phyloP scores from a whole-genome alignment of 2,888 invertebrate species.

The Spodoptera picta region DNA sequence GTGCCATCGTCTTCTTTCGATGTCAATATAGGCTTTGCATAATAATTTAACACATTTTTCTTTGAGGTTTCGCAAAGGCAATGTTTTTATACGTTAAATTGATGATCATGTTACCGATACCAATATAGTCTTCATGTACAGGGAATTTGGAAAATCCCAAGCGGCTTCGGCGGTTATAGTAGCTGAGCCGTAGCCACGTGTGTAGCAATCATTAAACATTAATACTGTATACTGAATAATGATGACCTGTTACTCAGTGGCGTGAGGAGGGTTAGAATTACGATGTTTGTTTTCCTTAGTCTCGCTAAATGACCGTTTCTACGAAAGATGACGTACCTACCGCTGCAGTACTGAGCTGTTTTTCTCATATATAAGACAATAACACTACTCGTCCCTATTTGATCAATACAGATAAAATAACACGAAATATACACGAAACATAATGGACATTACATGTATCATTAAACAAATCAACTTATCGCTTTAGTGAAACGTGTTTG shows the following conservation, averaged over 20 bases:
- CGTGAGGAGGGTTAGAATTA: conserved; percentile 11
- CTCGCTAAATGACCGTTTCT: conserved; percentile 14
- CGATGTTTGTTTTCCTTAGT: conserved; percentile 28
- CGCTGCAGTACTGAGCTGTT: too few species aligned
- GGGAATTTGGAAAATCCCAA: conserved; percentile 41
- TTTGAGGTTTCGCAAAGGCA: conserved; percentile 1
- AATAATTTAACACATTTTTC: conserved; percentile 20
- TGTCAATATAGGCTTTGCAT: conserved; percentile 36
- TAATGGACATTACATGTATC: conserved; percentile 11
- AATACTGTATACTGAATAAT: conserved; percentile 25
- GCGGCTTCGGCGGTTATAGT: conserved; percentile 13
- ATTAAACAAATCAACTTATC: conserved; percentile 16
- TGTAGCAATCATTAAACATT: conserved; percentile 26
- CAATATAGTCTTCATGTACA: conserved; percentile 18
- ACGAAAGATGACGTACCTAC: conserved; percentile 22
- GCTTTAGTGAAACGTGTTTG: conserved; percentile 6
- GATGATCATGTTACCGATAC: conserved; percentile 17
- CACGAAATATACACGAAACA: background rate
- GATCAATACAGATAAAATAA: background rate
- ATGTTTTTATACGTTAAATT: conserved; percentile 23
- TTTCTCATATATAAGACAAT: too few species aligned
- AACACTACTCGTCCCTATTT: too few species aligned
- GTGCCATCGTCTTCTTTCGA: conserved; percentile 8
- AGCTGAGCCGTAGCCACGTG: conserved; percentile 18
- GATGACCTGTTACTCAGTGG: conserved; percentile 18